Evolutionary conservation across 2,797 vertebrate genomes (phyloP).

Genomic region (Propithecus perrieri): DNA sequence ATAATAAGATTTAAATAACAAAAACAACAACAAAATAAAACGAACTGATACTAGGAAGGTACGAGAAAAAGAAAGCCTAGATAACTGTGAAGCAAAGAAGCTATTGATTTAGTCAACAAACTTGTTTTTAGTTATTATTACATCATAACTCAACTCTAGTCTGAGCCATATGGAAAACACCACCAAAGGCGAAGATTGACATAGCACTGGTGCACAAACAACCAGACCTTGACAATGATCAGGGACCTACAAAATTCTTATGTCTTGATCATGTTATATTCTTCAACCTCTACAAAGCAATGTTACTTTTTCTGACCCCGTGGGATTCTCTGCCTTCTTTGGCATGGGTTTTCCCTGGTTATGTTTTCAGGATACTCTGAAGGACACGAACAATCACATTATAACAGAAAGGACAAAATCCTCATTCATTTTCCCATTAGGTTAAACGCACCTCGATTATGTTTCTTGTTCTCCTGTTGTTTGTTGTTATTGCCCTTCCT

Average conservation of each 20-base stretch:
- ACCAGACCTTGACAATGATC: not conserved
- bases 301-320: not conserved
- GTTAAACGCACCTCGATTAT: conserved; percentile 42
- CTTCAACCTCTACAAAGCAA: not conserved
- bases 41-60: not conserved
- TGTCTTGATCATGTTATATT: not conserved
- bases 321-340: conserved; percentile 51
- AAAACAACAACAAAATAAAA: not conserved
- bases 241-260: not conserved
- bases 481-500: conserved; percentile 70
- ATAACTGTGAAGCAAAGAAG: not conserved
- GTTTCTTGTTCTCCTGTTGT: conserved; percentile 64
- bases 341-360: conserved; percentile 50
- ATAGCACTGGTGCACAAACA: rapidly evolving
- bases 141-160: not conserved
- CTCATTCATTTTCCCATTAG: conserved; percentile 64
- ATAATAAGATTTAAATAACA: not conserved
- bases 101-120: not conserved
- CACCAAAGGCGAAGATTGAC: rapidly evolving
- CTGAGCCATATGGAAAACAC: rapidly evolving
- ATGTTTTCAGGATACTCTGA: conserved; percentile 75
- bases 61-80: not conserved
- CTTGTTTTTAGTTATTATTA: not conserved
- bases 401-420: conserved; percentile 57
- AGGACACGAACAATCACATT: conserved; percentile 70